Percentiles rank a stretch among this genome's conserved stretches.
These are phyloP conservation scores for Champsocephalus esox DNA, from an alignment of 2,797 vertebrate genomes.

Conservation along the genomic window DNA sequence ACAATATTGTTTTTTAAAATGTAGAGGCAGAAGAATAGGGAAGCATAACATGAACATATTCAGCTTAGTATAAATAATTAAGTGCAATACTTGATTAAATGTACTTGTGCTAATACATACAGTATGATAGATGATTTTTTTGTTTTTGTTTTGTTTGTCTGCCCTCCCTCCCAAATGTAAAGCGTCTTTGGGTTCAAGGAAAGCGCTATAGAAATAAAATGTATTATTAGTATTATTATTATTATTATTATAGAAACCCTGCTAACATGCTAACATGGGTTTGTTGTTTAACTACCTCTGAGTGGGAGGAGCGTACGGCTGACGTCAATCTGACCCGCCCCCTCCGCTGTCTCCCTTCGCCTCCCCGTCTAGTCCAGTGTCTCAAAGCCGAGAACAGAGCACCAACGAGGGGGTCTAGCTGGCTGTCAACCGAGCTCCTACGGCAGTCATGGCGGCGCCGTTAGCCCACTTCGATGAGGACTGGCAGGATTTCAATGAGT, in stretches of 20 bases:
- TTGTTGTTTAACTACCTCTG: conserved; percentile 47
- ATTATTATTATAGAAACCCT: too few relatives aligned
- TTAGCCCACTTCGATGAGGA: conserved; percentile 93
- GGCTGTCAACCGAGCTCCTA: conserved; percentile 30
- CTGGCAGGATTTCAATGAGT: conserved; percentile 98
- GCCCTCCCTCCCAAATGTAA: too few relatives aligned
- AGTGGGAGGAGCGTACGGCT: not conserved
- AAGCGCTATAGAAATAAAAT: too few relatives aligned
- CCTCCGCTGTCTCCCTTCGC: not conserved
- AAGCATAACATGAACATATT: not conserved
- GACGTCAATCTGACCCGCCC: conserved; percentile 11
- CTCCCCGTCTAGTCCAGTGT: conserved; percentile 8
- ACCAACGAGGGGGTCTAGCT: not conserved
- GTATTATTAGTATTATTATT: too few relatives aligned
- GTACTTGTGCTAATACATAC: not conserved
- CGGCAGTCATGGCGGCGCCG: conserved; percentile 89
- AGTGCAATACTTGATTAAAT: not conserved
- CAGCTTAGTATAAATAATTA: not conserved
- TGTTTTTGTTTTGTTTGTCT: too few relatives aligned
- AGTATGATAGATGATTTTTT: not conserved
- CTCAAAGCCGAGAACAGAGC: conserved; percentile 41
- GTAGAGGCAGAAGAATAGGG: not conserved
- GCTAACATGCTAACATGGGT: not conserved
- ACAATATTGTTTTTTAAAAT: not conserved
- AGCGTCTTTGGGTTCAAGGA: too few relatives aligned